Evolutionary conservation across 2,113 vertebrate genomes (phyloP).

Genomic region (Cottus gobio): DNA sequence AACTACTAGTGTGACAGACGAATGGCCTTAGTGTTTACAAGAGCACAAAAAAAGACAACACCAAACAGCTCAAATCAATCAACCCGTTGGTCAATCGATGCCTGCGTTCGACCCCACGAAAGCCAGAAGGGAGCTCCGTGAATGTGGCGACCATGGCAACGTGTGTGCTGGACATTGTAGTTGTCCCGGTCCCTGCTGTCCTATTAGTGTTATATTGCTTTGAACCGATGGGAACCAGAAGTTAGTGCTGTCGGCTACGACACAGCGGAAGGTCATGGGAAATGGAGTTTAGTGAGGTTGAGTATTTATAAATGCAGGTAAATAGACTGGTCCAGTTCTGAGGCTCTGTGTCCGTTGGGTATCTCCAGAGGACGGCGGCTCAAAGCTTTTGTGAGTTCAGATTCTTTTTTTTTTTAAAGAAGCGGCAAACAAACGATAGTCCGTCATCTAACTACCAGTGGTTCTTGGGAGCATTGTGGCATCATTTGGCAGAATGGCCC

Average conservation of each 20-base stretch:
- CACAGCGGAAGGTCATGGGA: constrained; percentile 14
- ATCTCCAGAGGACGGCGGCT: not conserved
- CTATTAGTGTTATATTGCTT: constrained; percentile 40
- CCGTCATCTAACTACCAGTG: not conserved
- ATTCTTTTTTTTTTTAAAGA: not conserved
- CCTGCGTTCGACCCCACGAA: not conserved
- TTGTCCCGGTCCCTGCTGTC: not conserved
- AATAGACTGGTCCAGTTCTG: constrained; percentile 39
- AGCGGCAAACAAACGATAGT: not conserved
- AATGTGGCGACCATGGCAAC: not conserved
- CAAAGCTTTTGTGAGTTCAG: not conserved
- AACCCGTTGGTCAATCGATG: not conserved
- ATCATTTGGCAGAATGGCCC: not conserved
- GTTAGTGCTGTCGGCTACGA: constrained; percentile 28
- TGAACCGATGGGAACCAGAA: constrained; percentile 39
- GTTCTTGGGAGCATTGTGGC: not conserved
- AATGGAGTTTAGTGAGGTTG: constrained; percentile 24
- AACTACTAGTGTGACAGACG: constrained; percentile 17
- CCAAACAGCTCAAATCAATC: constrained; percentile 52
- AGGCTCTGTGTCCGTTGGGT: not conserved
- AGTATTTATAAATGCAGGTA: not conserved
- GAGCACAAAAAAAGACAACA: constrained; percentile 46
- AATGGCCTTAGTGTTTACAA: constrained; percentile 42
- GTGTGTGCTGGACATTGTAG: not conserved
- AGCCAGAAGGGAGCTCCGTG: not conserved